Evolutionary conservation across 2,797 vertebrate genomes (phyloP).

Genomic region (Dryobates pubescens): DNA sequence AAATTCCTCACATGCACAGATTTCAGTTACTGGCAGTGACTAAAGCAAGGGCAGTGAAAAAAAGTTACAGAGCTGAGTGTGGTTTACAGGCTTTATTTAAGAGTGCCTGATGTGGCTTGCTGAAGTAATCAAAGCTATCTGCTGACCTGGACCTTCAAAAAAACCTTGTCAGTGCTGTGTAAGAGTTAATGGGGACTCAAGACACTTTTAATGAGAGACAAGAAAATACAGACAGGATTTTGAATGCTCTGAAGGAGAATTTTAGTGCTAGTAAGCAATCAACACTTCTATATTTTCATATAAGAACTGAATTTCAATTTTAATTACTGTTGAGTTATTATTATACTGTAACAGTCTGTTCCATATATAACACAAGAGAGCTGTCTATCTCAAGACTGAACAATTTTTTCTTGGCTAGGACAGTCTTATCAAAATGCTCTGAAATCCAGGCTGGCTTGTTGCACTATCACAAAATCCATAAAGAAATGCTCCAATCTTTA

Average conservation of each 20-base stretch:
- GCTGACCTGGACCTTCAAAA: background rate
- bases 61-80: background rate
- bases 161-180: background rate
- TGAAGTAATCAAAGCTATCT: conserved; percentile 49
- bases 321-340: background rate
- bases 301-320: background rate
- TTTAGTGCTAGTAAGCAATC: background rate
- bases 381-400: background rate
- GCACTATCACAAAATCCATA: background rate
- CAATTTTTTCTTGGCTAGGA: background rate
- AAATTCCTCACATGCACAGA: background rate
- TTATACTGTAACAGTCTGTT: background rate
- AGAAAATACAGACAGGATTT: background rate
- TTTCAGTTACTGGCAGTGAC: conserved; percentile 39
- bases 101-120: background rate
- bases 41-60: conserved; percentile 35
- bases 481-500: background rate
- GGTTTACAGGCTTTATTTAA: conserved; percentile 12
- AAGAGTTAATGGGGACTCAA: background rate
- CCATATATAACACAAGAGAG: background rate
- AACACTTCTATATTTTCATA: background rate
- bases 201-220: background rate
- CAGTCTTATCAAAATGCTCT: background rate
- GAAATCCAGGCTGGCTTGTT: background rate
- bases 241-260: background rate